Base-by-base conservation (phyloP, 92 coral and sea anemone genomes). In the Umimayanthus kanabou region DNA sequence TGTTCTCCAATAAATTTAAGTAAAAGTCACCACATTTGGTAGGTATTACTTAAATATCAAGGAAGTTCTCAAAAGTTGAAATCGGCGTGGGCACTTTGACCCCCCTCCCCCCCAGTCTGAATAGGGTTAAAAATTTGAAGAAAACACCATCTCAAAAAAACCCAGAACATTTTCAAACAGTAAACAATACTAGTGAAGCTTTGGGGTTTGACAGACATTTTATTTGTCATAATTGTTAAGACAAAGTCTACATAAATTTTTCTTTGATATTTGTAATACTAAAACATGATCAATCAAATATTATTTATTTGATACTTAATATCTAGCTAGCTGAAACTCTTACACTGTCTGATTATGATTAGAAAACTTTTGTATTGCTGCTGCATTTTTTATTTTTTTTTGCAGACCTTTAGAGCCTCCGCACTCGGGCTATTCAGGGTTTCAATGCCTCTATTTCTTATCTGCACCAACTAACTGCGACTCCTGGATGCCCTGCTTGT, bases 401-500 rank as follows among this genome's bases (percentile, higher is more conserved):
- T 61, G 26, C 1, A 1, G 69, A 5, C 1, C 3, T 61, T 61
- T 61, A 61, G 26, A 61, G 69, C 25, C 6, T 18, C 20, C 69
- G 20, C 26, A 33, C 37, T 33, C 2, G 4, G 25, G 69, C 69
- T 20, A 61, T 5, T 20, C 23, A 22, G 26, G 9, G 65, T 18
- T 14, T 39, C 14, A 4, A 1, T 26, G 26, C 13, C n/a, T 47
- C 9, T 77, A 23, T 7, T 66, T 66, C 57, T 65, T 67, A 16
- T 70, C 74, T 18, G 42, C 23, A 9, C 87, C 87, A 70, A 49
- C 2, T 39, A 92, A 82, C 86, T 92, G 94, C 22, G 88, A 4
- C 15, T 90, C 88, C 29, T 90, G 64, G 6, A 88, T 70, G 1
- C 96, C 96, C 33, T 53, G 78, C 6, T 0, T 9, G 86, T 88